phyloP scores from a whole-genome alignment of 2,797 vertebrate species.

The Glyptemys insculpta region DNA sequence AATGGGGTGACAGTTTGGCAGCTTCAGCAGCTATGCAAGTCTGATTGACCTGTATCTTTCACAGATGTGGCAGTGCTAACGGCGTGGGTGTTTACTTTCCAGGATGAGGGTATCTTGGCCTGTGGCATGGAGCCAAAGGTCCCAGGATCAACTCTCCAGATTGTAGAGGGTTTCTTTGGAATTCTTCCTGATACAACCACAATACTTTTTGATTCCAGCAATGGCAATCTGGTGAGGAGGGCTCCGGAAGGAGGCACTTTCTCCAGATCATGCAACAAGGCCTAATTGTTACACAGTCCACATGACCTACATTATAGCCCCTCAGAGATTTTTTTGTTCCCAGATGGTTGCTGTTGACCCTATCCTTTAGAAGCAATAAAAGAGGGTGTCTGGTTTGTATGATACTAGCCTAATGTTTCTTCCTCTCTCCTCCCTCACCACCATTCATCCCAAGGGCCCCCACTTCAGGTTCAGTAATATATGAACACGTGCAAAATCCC shows the following conservation, averaged over 20 bases:
- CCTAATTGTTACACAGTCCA: neutral
- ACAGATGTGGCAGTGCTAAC: slow-evolving; percentile 54
- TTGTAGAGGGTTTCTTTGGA: neutral
- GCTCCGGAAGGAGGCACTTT: neutral
- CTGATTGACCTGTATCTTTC: slow-evolving; percentile 24
- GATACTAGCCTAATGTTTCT: neutral
- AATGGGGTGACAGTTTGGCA: slow-evolving; percentile 50
- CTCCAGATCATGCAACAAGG: neutral
- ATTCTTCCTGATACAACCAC: neutral
- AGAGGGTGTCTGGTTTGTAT: neutral
- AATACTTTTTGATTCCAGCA: neutral
- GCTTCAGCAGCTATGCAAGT: slow-evolving; percentile 31
- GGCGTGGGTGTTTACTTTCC: slow-evolving; percentile 44
- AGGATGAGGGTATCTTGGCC: slow-evolving; percentile 35
- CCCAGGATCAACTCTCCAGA: slow-evolving; percentile 49
- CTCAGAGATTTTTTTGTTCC: neutral
- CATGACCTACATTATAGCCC: neutral
- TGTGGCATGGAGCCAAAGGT: slow-evolving; percentile 47
- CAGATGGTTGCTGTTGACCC: neutral
- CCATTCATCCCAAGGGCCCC: neutral
- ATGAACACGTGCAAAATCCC: neutral
- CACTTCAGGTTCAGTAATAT: neutral
- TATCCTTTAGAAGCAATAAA: neutral
- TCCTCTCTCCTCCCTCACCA: neutral
- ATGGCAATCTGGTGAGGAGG: neutral